Conservation (phyloP, 2,797 vertebrate species). For the Arctocebus calabarensis region DNA sequence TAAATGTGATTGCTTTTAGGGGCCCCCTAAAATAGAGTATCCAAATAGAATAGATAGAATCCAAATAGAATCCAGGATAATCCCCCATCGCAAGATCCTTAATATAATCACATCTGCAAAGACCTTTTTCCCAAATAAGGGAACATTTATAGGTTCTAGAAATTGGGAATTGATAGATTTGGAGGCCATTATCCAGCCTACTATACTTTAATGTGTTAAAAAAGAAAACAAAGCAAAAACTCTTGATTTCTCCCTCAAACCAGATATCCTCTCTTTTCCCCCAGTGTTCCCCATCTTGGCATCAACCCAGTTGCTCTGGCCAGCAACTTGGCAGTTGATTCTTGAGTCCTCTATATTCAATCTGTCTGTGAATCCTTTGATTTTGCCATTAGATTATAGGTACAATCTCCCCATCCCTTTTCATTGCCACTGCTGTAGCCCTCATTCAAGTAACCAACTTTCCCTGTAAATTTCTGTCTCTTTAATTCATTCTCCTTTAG, state of each 20-base stretch:
- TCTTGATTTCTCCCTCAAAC: not conserved
- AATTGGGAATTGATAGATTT: not conserved
- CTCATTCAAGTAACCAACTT: not conserved
- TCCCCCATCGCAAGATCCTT: not conserved
- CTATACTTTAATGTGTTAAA: conserved; percentile 6
- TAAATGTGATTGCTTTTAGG: not conserved
- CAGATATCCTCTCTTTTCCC: not conserved
- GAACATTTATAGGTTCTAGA: not conserved
- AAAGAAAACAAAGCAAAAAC: not conserved
- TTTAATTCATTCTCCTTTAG: not conserved
- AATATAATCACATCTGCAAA: not conserved
- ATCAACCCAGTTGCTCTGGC: not conserved
- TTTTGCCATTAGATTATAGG: not conserved
- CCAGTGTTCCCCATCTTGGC: not conserved
- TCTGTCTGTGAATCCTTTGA: not conserved
- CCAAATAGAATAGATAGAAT: too few species aligned
- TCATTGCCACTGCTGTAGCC: not conserved
- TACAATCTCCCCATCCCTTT: not conserved
- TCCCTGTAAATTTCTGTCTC: not conserved
- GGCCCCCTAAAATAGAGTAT: not conserved
- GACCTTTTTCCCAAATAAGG: not conserved
- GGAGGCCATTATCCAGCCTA: not conserved
- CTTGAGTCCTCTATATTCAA: not conserved
- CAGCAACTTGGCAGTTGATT: not conserved
- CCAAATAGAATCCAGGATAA: not conserved